Evolutionary conservation across 2,113 vertebrate genomes (phyloP).

Genomic region (Pachycephala philippinensis): DNA sequence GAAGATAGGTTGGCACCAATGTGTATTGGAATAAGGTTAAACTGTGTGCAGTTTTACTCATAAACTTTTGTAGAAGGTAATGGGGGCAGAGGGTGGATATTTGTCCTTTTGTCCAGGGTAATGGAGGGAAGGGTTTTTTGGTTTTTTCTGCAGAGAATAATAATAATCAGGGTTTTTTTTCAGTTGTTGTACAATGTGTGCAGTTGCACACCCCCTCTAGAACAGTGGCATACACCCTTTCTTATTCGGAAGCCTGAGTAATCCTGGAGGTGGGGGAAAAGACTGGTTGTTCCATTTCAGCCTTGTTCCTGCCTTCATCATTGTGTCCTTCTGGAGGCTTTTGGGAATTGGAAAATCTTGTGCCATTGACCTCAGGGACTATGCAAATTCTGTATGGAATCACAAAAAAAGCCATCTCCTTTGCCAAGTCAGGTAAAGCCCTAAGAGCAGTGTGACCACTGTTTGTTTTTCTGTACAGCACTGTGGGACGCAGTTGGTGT

Average conservation of each 20-base stretch:
- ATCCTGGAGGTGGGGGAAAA: neutral
- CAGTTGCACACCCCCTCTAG: neutral
- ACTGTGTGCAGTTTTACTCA: neutral
- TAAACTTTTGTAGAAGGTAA: neutral
- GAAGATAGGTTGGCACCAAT: neutral
- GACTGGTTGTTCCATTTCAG: neutral
- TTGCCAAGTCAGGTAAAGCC: neutral
- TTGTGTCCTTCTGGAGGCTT: neutral
- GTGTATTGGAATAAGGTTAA: neutral
- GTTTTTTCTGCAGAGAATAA: neutral
- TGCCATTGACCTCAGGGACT: neutral
- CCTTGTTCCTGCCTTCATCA: neutral
- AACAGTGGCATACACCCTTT: neutral
- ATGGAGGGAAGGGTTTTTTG: neutral
- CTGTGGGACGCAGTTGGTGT: neutral
- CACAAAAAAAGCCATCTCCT: neutral
- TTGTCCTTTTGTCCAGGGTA: neutral
- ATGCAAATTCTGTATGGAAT: neutral
- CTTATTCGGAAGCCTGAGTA: neutral
- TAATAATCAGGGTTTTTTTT: neutral
- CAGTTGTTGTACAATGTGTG: neutral
- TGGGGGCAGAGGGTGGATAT: neutral
- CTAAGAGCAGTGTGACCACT: neutral
- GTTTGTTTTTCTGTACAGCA: neutral
- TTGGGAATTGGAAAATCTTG: neutral